phyloP scores from a whole-genome alignment of 1,140 invertebrate genomes.

The Platyura marginata region DNA sequence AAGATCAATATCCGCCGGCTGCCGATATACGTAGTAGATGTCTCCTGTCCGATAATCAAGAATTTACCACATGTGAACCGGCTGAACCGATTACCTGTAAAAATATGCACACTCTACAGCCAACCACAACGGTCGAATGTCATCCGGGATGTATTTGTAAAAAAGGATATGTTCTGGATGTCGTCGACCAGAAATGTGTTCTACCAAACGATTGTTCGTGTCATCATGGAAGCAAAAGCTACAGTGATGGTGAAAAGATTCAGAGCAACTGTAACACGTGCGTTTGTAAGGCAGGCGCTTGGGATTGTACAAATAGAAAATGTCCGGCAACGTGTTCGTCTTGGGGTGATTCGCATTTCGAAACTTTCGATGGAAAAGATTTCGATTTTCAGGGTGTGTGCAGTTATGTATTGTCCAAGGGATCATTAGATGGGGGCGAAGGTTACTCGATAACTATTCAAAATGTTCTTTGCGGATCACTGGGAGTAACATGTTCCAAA shows the following conservation, averaged over 20 bases:
- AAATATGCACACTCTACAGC: slow-evolving; percentile 47
- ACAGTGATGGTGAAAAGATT: slow-evolving; percentile 53
- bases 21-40: slow-evolving; percentile 39
- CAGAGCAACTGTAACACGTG: slow-evolving; percentile 69
- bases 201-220: slow-evolving; percentile 57
- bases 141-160: slow-evolving; percentile 60
- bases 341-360: slow-evolving; percentile 77
- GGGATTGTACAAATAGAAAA: slow-evolving; percentile 40
- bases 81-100: slow-evolving; percentile 60
- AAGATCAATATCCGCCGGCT: slow-evolving; percentile 36
- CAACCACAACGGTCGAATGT: slow-evolving; percentile 35
- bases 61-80: slow-evolving; percentile 58
- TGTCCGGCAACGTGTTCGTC: slow-evolving; percentile 54
- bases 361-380: slow-evolving; percentile 64
- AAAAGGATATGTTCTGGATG: slow-evolving; percentile 53
- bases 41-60: slow-evolving; percentile 35
- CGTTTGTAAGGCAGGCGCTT: slow-evolving; percentile 41
- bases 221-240: slow-evolving; percentile 70
- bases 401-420: slow-evolving; percentile 67
- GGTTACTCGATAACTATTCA: slow-evolving; percentile 51
- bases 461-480: slow-evolving; percentile 49
- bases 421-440: slow-evolving; percentile 33
- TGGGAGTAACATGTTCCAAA: slow-evolving; percentile 74
- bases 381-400: slow-evolving; percentile 80
- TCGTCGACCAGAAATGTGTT: slow-evolving; percentile 45